A percentile compares a stretch with the other conserved stretches of the same genome.
Evolutionary conservation across 2,888 invertebrate species (phyloP).

Genomic region (Formica aserva): DNA sequence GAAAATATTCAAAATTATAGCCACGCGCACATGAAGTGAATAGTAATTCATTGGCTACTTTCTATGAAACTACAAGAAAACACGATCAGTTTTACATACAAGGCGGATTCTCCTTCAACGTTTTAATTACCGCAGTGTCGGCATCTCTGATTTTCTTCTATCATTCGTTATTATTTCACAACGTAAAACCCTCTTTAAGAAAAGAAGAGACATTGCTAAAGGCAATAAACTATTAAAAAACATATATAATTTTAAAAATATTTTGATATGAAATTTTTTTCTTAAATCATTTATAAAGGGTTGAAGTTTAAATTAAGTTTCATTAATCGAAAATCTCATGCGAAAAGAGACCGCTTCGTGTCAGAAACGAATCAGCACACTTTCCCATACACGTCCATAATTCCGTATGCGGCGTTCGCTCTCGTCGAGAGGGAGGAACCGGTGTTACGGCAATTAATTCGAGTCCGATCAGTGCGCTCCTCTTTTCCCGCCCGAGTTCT

Average conservation of each 20-base stretch:
- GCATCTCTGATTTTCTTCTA: background rate
- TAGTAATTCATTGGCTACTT: conserved; percentile 24
- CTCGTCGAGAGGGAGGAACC: conserved; percentile 72
- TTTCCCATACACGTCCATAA: conserved; percentile 68
- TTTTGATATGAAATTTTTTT: background rate
- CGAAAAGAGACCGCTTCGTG: conserved; percentile 13
- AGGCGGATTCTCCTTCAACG: background rate
- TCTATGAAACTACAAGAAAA: conserved; percentile 21
- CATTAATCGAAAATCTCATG: conserved; percentile 34
- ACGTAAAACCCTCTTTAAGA: background rate
- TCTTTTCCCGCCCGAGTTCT: conserved; percentile 35
- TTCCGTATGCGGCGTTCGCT: conserved; percentile 67
- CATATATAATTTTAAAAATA: background rate
- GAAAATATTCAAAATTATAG: conserved; percentile 32
- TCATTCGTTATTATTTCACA: background rate
- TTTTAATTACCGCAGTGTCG: background rate
- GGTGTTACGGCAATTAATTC: conserved; percentile 75
- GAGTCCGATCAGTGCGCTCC: conserved; percentile 65
- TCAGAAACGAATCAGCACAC: conserved; percentile 64
- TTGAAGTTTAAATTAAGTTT: background rate
- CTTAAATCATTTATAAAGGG: background rate
- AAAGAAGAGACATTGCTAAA: background rate
- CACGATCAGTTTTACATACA: background rate
- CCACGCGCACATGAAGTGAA: background rate
- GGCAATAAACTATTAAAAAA: background rate